Conservation (phyloP, 1,140 invertebrate genomes). For the Pteromalus puparum region DNA sequence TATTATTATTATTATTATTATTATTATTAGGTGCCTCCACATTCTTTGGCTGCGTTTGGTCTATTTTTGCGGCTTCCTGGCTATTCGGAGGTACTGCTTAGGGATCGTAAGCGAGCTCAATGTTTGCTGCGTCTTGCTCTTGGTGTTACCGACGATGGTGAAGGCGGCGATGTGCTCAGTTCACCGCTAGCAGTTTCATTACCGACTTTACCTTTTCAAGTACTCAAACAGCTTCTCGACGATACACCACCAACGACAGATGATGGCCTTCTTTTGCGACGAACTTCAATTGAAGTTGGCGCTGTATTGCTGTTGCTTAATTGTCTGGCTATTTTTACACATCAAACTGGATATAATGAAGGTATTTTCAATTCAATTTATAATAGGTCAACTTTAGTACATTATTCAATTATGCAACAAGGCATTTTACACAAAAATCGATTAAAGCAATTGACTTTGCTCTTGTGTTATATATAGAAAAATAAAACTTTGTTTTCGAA, state of each 20-base stretch:
- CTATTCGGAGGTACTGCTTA: slow-evolving; percentile 91
- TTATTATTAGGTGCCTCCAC: slow-evolving; percentile 83
- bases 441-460: too few relatives aligned
- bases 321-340: slow-evolving; percentile 92
- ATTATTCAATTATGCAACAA: too few relatives aligned
- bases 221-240: slow-evolving; percentile 87
- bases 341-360: slow-evolving; percentile 79
- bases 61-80: slow-evolving; percentile 90
- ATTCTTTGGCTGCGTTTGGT: slow-evolving; percentile 92
- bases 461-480: too few relatives aligned
- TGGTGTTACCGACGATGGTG: slow-evolving; percentile 93
- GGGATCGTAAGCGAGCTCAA: slow-evolving; percentile 88
- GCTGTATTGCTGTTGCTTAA: slow-evolving; percentile 89
- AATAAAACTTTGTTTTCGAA: too few relatives aligned
- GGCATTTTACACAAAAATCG: too few relatives aligned
- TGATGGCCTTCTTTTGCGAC: slow-evolving; percentile 85
- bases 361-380: slow-evolving; percentile 21
- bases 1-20: neutral
- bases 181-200: slow-evolving; percentile 84
- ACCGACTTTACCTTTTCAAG: slow-evolving; percentile 92
- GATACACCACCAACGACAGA: slow-evolving; percentile 86
- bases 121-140: slow-evolving; percentile 89
- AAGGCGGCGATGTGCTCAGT: slow-evolving; percentile 88
- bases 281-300: slow-evolving; percentile 88
- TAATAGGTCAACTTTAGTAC: neutral